Percentiles rank a stretch among this genome's conserved stretches.
Conservation (phyloP, 1,140 invertebrate species). For the Drosophila malerkotliana region DNA sequence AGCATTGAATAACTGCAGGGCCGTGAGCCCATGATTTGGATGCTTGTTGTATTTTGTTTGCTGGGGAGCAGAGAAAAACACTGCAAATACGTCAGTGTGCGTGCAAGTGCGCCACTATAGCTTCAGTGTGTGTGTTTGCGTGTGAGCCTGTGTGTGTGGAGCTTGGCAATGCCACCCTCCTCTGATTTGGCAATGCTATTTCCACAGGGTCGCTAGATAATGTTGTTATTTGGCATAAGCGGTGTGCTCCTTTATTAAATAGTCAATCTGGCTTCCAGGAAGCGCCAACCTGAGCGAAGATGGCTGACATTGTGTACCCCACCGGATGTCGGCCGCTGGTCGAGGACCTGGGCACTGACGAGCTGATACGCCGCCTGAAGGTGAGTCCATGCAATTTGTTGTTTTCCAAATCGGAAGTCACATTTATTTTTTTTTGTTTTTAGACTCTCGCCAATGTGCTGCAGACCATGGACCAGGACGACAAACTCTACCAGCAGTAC, state of each 20-base stretch:
- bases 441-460: conserved; percentile 95
- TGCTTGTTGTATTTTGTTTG: conserved; percentile 8
- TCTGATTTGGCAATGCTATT: conserved; percentile 70
- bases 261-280: conserved; percentile 19
- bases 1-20: background rate
- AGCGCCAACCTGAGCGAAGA: conserved; percentile 35
- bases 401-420: background rate
- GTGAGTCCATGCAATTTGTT: conserved; percentile 84
- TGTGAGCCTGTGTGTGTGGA: conserved; percentile 39
- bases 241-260: background rate
- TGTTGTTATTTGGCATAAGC: background rate
- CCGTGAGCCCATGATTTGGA: background rate
- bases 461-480: conserved; percentile 98
- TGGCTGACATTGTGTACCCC: conserved; percentile 91
- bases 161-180: conserved; percentile 72
- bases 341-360: conserved; percentile 97
- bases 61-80: conserved; percentile 25
- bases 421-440: background rate
- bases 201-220: background rate
- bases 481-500: conserved; percentile 97
- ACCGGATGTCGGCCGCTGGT: conserved; percentile 93
- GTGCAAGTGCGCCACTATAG: conserved; percentile 10
- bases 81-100: conserved; percentile 25
- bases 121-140: conserved; percentile 11
- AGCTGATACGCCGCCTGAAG: conserved; percentile 96